phyloP scores from a whole-genome alignment of 1,140 invertebrate species.

The Lepidurus packardi region DNA sequence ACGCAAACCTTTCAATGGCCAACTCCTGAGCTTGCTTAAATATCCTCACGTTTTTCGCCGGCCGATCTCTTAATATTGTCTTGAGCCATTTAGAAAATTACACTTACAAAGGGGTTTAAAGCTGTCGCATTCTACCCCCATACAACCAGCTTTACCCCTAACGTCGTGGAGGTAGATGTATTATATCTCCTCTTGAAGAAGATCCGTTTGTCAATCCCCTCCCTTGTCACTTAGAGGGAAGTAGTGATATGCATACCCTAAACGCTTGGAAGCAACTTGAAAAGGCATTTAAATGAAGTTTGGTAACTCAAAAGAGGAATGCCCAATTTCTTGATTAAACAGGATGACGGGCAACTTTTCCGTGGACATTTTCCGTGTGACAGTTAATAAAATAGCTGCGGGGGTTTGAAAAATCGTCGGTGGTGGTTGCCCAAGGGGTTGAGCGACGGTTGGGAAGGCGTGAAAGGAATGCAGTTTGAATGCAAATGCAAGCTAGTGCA shows the following conservation, averaged over 20 bases:
- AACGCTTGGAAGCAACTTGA: neutral
- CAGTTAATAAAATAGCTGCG: slow-evolving; percentile 6
- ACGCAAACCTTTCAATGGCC: neutral
- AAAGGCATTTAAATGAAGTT: neutral
- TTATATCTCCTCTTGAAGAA: too few species aligned
- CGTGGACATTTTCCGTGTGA: neutral
- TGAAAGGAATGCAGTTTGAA: neutral
- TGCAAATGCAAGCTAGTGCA: slow-evolving; percentile 9
- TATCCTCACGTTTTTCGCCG: neutral
- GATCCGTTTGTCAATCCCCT: too few species aligned
- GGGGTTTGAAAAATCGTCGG: neutral
- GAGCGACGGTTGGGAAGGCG: neutral
- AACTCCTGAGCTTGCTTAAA: neutral
- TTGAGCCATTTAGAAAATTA: neutral
- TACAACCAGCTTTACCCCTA: neutral
- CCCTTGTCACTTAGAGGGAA: too few species aligned
- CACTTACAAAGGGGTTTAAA: neutral
- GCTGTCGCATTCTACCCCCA: neutral
- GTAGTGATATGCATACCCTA: too few species aligned
- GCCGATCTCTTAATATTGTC: too few species aligned
- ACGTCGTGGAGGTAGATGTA: neutral
- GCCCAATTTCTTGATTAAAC: slow-evolving; percentile 4
- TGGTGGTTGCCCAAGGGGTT: neutral
- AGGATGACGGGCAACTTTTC: neutral
- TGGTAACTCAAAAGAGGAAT: neutral